These are phyloP conservation scores for Dendrophyllia cribrosa DNA, from an alignment of 64 coral and sea anemone genomes.

Conservation along the genomic window DNA sequence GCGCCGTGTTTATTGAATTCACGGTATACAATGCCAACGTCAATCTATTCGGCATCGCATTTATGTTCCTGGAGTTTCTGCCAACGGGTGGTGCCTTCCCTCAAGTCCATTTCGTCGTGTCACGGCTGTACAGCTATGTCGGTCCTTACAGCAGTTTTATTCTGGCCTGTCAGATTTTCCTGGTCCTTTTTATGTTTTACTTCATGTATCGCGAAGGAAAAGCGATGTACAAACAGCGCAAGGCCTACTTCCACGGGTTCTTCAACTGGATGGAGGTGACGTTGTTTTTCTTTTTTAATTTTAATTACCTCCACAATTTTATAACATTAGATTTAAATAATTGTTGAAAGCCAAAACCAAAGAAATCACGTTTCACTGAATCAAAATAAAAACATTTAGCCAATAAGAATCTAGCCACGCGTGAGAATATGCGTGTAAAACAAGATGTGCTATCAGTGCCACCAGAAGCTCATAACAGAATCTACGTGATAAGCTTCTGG, in stretches of 20 bases:
- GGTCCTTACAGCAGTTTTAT: constrained; percentile 62
- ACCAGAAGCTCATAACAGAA: too few relatives aligned
- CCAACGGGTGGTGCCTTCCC: constrained; percentile 83
- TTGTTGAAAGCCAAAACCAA: too few relatives aligned
- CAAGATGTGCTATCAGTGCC: too few relatives aligned
- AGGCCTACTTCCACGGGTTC: constrained; percentile 87
- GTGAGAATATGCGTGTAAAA: too few relatives aligned
- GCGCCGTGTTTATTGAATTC: constrained; percentile 83
- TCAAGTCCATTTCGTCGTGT: constrained; percentile 48
- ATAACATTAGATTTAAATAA: too few relatives aligned
- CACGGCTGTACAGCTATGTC: constrained; percentile 78
- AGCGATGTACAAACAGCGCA: constrained; percentile 67
- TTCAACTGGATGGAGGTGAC: constrained; percentile 96
- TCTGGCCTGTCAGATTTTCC: constrained; percentile 60
- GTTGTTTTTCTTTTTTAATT: not conserved
- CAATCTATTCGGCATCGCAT: constrained; percentile 88
- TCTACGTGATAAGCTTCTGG: too few relatives aligned
- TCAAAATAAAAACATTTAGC: too few relatives aligned
- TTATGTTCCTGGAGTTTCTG: constrained; percentile 89
- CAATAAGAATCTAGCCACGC: too few relatives aligned
- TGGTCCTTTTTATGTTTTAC: constrained; percentile 87
- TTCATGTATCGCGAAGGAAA: constrained; percentile 94
- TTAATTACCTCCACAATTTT: not conserved
- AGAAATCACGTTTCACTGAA: too few relatives aligned
- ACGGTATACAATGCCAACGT: constrained; percentile 92